A percentile compares a stretch with the other conserved stretches of the same genome.
Evolutionary conservation across 2,113 vertebrate species (phyloP).

Genomic region (Piliocolobus tephrosceles): DNA sequence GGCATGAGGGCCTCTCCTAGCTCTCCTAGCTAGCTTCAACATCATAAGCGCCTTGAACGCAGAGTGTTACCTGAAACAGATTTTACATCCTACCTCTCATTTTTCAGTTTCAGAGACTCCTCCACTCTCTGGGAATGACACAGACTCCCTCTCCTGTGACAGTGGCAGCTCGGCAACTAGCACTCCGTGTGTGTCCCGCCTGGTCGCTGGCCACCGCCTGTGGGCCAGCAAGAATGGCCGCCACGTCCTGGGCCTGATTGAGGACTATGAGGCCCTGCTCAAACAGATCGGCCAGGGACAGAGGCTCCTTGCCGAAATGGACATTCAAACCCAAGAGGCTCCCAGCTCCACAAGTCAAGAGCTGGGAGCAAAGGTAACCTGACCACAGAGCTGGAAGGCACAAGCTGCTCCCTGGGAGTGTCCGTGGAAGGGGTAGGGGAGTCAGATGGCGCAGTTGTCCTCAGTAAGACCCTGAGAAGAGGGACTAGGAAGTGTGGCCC

Average conservation of each 20-base stretch:
- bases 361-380: slow-evolving; percentile 74
- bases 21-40: background rate
- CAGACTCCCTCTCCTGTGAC: slow-evolving; percentile 77
- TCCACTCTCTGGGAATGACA: slow-evolving; percentile 32
- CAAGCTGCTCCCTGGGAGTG: background rate
- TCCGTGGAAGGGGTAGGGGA: background rate
- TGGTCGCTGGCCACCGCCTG: slow-evolving; percentile 86
- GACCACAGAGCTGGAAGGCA: background rate
- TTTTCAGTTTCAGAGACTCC: slow-evolving; percentile 47
- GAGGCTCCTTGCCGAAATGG: slow-evolving; percentile 85
- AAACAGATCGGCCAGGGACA: slow-evolving; percentile 90
- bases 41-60: fast-evolving
- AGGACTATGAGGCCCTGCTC: slow-evolving; percentile 92
- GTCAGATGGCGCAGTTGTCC: fast-evolving
- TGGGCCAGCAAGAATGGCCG: slow-evolving; percentile 90
- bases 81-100: background rate
- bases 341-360: slow-evolving; percentile 51
- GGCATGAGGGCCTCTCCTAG: fast-evolving
- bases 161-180: slow-evolving; percentile 84
- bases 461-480: background rate
- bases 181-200: slow-evolving; percentile 70
- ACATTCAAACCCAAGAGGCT: slow-evolving; percentile 82
- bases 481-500: background rate
- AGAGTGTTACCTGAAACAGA: background rate
- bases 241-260: slow-evolving; percentile 90